Conservation (phyloP, 2,797 vertebrate genomes). For the Hyperoplus lanceolatus region DNA sequence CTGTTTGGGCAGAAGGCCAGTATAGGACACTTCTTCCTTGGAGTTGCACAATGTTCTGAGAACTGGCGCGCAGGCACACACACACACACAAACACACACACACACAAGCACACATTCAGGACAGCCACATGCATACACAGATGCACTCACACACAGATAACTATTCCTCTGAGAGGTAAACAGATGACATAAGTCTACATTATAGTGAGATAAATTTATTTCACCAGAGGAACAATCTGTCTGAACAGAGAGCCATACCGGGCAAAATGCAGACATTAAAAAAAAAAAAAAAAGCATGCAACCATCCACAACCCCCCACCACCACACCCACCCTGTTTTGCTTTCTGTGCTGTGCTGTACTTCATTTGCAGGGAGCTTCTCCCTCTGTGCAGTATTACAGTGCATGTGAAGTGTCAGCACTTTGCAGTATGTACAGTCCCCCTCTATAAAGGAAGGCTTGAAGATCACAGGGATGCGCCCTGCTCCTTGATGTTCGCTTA, state of each 20-base stretch:
- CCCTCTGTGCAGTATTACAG: constrained; percentile 11
- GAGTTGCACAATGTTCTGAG: background rate
- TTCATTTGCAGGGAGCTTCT: constrained; percentile 21
- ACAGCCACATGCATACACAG: background rate
- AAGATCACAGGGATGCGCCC: constrained; percentile 64
- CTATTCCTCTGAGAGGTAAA: constrained; percentile 16
- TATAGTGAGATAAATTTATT: constrained; percentile 20
- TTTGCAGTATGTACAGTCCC: constrained; percentile 63
- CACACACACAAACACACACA: no score
- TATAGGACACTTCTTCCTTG: no score
- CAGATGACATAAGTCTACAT: background rate
- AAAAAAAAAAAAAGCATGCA: no score
- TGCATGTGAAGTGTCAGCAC: constrained; percentile 66
- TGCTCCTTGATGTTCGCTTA: constrained; percentile 66
- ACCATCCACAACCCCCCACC: background rate
- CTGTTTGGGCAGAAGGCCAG: no score
- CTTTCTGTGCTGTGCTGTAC: constrained; percentile 24
- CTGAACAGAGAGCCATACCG: constrained; percentile 17
- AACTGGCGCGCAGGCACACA: background rate
- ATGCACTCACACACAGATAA: constrained; percentile 30
- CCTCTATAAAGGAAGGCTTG: constrained; percentile 47
- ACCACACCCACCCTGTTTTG: background rate
- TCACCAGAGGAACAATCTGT: constrained; percentile 9
- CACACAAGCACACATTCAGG: no score
- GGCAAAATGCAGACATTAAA: constrained; percentile 22